These are phyloP conservation scores for Thamnaconus septentrionalis DNA, from an alignment of 2,113 vertebrate genomes.

Conservation along the genomic window DNA sequence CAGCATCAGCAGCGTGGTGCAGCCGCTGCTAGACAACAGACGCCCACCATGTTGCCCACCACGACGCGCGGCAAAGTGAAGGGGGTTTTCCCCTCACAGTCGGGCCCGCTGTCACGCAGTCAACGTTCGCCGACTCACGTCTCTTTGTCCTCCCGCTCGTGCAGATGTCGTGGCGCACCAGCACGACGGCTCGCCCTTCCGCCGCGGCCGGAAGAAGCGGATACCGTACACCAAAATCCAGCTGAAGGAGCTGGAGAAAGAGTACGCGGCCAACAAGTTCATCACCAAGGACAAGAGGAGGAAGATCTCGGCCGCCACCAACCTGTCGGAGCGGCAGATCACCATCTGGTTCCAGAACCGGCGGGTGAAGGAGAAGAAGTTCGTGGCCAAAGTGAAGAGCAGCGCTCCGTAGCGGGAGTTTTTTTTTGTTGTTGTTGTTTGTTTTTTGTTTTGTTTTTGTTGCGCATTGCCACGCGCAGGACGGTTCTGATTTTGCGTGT, in stretches of 20 bases:
- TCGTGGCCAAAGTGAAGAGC: constrained; percentile 88
- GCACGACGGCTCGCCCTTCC: constrained; percentile 87
- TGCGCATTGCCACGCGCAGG: no score
- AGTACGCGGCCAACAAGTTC: constrained; percentile 91
- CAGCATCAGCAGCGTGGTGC: no score
- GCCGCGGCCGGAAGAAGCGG: constrained; percentile 91
- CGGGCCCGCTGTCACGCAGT: neutral
- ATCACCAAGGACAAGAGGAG: constrained; percentile 96
- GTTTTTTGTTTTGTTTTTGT: no score
- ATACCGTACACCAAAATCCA: constrained; percentile 93
- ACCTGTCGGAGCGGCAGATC: constrained; percentile 91
- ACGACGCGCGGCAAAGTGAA: no score
- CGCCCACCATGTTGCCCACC: no score
- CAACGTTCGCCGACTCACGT: neutral
- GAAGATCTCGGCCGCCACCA: constrained; percentile 89
- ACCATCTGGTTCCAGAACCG: constrained; percentile 98
- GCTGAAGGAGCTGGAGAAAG: constrained; percentile 92
- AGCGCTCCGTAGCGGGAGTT: constrained; percentile 65
- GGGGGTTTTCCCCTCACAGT: no score
- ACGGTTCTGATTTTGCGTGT: no score
- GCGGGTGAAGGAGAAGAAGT: constrained; percentile 94
- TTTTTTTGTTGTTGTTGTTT: neutral
- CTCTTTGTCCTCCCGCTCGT: constrained; percentile 27
- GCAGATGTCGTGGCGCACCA: constrained; percentile 85
- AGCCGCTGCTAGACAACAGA: no score